Base-by-base conservation (phyloP, 2,113 vertebrate genomes). In the Turnix velox region DNA sequence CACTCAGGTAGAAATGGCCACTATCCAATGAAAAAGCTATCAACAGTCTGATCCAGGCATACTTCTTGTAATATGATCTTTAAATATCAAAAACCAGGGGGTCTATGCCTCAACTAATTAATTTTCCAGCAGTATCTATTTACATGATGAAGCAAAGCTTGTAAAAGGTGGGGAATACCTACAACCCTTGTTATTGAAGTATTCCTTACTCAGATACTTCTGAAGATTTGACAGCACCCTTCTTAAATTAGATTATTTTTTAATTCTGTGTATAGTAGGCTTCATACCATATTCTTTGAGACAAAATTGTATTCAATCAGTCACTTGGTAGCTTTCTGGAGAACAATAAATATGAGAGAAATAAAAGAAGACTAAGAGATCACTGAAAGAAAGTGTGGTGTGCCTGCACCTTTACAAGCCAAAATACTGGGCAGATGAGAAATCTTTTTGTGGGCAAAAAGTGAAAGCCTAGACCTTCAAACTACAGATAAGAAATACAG, bases 181-280 rank as follows among this genome's bases (percentile, higher is more conserved):
- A 22, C 14, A 85, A 58, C 31, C 88, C 8, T 62, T 91, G 49
- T 91, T 85, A 40, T 58, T 40, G 76, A 84, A 28, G 27, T 65
- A 62, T 84, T 89, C 30, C 75, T 92, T 78, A 55, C 59, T 83
- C 63, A 42, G 48, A 82, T 46, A 45, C 31, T 78, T 40, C 61
- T 68, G 37, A 69, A 40, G 92, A 82, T 61, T 81, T 93, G 52
- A 88, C 69, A 90, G 66, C 33, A 15, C 23, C 40, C 25, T 66
- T 92, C 52, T 68, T 84, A 63, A 63, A 90, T 80, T 58, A 88
- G 57, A 33, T 68, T 88, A 90, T 92, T 92, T 93, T 93, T 84
- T 45, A 75, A n/a, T 20, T 72, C n/a, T 62, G 19, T 57, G 22
- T 75, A 58, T 59, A 78, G 58, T 27, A 92, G 37, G 40, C 45